phyloP scores from a whole-genome alignment of 2,797 vertebrate genomes.

The Rhinichthys osculus region DNA sequence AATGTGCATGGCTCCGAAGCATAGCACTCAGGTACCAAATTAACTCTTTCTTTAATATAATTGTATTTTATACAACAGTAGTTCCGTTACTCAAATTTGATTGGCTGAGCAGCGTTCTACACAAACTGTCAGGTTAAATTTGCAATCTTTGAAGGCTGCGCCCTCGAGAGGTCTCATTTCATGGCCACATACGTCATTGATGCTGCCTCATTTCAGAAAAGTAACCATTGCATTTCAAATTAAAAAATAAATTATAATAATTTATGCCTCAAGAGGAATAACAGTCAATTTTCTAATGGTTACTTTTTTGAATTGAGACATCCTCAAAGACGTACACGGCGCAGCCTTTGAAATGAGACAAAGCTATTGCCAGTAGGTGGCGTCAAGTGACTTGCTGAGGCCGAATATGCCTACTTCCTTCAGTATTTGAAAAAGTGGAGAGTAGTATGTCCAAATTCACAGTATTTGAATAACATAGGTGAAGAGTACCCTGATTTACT shows the following conservation, averaged over 20 bases:
- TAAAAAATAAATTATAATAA: background rate
- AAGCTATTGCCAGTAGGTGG: background rate
- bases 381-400: background rate
- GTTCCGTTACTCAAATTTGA: background rate
- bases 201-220: background rate
- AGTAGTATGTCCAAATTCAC: background rate
- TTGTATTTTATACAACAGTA: background rate
- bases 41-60: background rate
- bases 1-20: background rate
- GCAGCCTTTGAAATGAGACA: background rate
- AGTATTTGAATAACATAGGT: background rate
- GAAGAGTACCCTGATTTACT: background rate
- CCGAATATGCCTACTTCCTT: background rate
- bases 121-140: background rate
- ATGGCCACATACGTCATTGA: background rate
- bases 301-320: background rate
- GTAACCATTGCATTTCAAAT: background rate
- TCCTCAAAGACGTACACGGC: too few relatives aligned
- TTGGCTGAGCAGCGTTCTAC: background rate
- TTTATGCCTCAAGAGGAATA: background rate
- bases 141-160: background rate
- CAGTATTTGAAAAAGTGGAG: background rate
- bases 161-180: background rate
- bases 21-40: background rate
- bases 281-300: background rate